Base-by-base conservation (phyloP, 2,797 vertebrate genomes). In the Eidolon dupreanum region DNA sequence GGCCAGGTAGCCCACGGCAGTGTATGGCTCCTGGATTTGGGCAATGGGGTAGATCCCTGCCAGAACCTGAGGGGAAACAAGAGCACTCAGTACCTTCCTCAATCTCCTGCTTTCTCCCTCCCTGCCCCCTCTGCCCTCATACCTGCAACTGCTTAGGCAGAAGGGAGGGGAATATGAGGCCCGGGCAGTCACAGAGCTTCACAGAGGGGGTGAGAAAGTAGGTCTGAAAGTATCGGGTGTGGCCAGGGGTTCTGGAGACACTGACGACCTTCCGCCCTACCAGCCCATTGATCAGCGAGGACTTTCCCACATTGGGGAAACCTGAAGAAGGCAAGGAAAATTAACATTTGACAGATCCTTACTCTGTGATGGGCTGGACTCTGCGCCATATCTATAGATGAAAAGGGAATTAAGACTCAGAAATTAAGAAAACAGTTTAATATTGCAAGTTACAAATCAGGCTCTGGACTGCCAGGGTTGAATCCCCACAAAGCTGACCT, bases 191-290 rank as follows among this genome's bases (percentile, higher is more conserved):
- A 3, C 99, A 99, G 17, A 99, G 99, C 75, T 99, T 99, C 77
- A 99, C 99, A 0, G 99, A 98, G 22, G 99, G 99, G 3, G 99
- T 99, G 98, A 99, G 99, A 98, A 99, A 99, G 97, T 99, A 99
- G 3, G 99, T 99, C 98, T 99, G 99, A 98, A 99, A 99, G 97
- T 99, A 99, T 95, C 99, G 99, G 24, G 99, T 99, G 98, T 99
- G 99, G 41, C 99, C 99, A 2, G 99, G 99, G 0, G 99, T 99
- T 13, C 99, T 99, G 43, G 99, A 99, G 43, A 99, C 99, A 7
- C 99, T 99, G 96, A 99, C 99, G 0, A 99, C 99, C 97, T 99
- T 99, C 94, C 97, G 98, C 24, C 99, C 99, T 26, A 99, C 99
- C 85, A 99, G 98, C 92, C 99, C 99, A 49, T 99, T 99, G 90